A percentile compares a stretch with the other conserved stretches of the same genome.
Evolutionary conservation across 2,888 invertebrate genomes (phyloP).

Genomic region (Cheilosia grossa): DNA sequence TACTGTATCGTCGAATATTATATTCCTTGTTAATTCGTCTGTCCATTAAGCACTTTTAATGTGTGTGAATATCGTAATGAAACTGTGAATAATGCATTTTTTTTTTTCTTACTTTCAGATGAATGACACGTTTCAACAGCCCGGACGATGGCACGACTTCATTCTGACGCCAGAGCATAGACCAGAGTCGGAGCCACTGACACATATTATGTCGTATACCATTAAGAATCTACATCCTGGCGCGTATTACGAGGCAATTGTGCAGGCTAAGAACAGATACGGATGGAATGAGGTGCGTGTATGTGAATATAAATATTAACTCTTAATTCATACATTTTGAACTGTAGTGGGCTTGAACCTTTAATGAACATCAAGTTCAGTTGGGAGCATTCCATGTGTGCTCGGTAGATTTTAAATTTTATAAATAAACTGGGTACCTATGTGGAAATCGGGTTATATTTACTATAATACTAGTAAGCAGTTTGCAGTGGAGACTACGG

Average conservation of each 20-base stretch:
- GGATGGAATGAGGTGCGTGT: slow-evolving; percentile 88
- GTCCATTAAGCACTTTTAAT: slow-evolving; percentile 35
- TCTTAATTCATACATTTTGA: slow-evolving; percentile 2
- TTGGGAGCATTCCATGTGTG: too few species aligned
- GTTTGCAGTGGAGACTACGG: too few species aligned
- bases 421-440: too few species aligned
- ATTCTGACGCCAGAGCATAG: slow-evolving; percentile 83
- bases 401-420: too few species aligned
- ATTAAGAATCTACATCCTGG: slow-evolving; percentile 87
- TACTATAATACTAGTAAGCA: too few species aligned
- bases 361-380: too few species aligned
- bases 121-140: slow-evolving; percentile 89
- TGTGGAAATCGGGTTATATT: too few species aligned
- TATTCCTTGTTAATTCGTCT: slow-evolving; percentile 28
- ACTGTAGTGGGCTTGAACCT: neutral
- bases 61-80: slow-evolving; percentile 19
- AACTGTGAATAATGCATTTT: neutral
- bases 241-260: slow-evolving; percentile 89
- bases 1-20: neutral
- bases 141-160: slow-evolving; percentile 88
- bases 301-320: slow-evolving; percentile 7
- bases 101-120: slow-evolving; percentile 84
- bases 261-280: slow-evolving; percentile 89
- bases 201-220: slow-evolving; percentile 87
- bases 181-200: slow-evolving; percentile 83